Evolutionary conservation across 1,140 invertebrate genomes (phyloP), one percentile per base, ranked within the genome.

Genomic region (Procambarus virginalis): DNA sequence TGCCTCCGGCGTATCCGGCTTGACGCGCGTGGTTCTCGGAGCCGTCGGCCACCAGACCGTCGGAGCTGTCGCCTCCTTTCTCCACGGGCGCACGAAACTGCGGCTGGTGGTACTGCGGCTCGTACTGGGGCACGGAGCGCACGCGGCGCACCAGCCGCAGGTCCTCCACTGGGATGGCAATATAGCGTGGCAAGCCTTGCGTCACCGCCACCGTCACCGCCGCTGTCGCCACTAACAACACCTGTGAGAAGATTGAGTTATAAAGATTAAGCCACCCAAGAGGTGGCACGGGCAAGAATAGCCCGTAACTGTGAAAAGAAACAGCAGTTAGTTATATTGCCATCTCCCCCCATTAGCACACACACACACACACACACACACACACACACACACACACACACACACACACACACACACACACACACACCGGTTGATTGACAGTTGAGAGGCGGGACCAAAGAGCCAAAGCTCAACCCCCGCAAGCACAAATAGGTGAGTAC

Each of bases 141-240:
- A 78, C 75, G n/a, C 70, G 83, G 49, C 84, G 77, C 34, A 84
- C 70, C 45, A 83, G 86, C 46, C 49, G 48, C 64, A n/a, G 17
- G 75, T 90, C 91, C 79, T 91, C 86, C 4, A 91, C 34, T 5
- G 89, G 82, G 9, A 92, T 85, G 49, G 68, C 73, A 20, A 89
- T 64, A 60, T 84, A 84, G 14, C 88, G 88, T 2, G 88, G 81
- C 0, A 2, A 46, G 9, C 58, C 76, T 75, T 84, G 81, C 2
- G 60, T 34, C n/a, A 48, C 3, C 68, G 58, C 12, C 48, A 76
- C 46, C 45, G 55, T 34, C 10, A 20, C 51, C 12, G 34, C 51
- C 46, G 48, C 34, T 8, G 46, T n/a, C 14, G 45, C 55, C 58
- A 79, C 22, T 58, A 49, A 2, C 34, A 78, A 3, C 17, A 80